phyloP scores from a whole-genome alignment of 92 coral and sea anemone species.

The Zoanthus solanderi region DNA sequence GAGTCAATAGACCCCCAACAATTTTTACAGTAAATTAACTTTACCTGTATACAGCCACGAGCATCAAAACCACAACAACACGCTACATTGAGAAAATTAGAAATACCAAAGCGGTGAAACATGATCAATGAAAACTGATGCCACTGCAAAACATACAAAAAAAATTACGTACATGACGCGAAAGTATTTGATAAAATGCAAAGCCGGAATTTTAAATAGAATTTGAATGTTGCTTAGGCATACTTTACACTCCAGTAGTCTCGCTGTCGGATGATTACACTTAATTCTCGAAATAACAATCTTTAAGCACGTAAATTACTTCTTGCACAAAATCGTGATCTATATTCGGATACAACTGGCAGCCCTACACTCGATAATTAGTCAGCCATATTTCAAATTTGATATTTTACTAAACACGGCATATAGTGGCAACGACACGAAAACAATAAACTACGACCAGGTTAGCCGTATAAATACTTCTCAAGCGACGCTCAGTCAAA shows the following conservation, averaged over 20 bases:
- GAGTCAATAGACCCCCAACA: conserved; percentile 36
- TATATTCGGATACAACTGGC: background rate
- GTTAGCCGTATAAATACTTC: background rate
- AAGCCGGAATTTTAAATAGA: background rate
- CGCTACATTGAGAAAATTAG: background rate
- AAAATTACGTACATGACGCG: background rate
- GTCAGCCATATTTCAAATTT: conserved; percentile 34
- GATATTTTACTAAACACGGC: conserved; percentile 21
- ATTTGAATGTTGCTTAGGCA: conserved; percentile 29
- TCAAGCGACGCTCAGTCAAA: background rate
- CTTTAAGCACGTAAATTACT: background rate
- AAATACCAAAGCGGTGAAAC: background rate
- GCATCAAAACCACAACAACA: background rate
- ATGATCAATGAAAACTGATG: conserved; percentile 20
- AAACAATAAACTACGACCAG: background rate
- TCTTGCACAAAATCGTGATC: background rate
- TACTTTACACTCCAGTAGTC: conserved; percentile 31
- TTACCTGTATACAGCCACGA: conserved; percentile 34
- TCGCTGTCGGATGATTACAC: conserved; percentile 26
- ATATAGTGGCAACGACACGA: conserved; percentile 31
- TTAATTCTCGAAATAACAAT: conserved; percentile 21
- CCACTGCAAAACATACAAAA: background rate
- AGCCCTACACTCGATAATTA: conserved; percentile 12
- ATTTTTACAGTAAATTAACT: conserved; percentile 40
- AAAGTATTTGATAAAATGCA: background rate